A percentile compares a stretch with the other conserved stretches of the same genome.
Conservation (phyloP, 37 sponge, comb jelly and placozoan genomes). For the Spongilla lacustris region DNA sequence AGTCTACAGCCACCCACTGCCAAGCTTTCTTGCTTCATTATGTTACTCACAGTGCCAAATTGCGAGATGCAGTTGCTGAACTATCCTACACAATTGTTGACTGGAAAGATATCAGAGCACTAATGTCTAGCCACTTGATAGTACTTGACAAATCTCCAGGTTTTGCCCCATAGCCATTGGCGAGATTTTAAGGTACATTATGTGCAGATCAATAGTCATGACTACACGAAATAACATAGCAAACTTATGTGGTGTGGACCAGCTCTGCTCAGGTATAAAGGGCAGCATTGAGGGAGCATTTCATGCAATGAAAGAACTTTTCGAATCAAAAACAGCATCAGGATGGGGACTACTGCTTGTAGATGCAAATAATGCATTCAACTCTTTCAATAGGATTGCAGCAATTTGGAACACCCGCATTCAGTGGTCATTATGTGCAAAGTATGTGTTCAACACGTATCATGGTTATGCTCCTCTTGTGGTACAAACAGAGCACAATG, state of each 20-base stretch:
- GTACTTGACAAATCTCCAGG: slow-evolving; percentile 22
- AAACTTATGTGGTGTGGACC: slow-evolving; percentile 23
- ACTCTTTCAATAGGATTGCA: slow-evolving; percentile 13
- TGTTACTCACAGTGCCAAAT: slow-evolving; percentile 20
- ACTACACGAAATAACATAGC: slow-evolving; percentile 25
- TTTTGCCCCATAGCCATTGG: slow-evolving; percentile 28
- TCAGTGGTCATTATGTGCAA: slow-evolving; percentile 32
- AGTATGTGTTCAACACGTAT: slow-evolving; percentile 44
- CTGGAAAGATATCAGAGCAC: slow-evolving; percentile 6
- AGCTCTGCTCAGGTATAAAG: slow-evolving; percentile 28
- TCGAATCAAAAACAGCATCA: slow-evolving; percentile 24
- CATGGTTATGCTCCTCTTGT: slow-evolving; percentile 27
- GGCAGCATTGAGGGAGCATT: slow-evolving; percentile 51
- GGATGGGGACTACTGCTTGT: slow-evolving; percentile 52
- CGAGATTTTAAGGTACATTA: slow-evolving; percentile 15
- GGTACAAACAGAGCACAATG: not conserved
- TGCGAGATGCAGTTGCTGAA: slow-evolving; percentile 28
- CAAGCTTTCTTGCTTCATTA: slow-evolving; percentile 20
- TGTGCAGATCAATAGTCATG: slow-evolving; percentile 15
- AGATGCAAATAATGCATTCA: slow-evolving; percentile 33
- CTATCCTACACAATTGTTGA: slow-evolving; percentile 20
- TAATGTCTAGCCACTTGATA: slow-evolving; percentile 2
- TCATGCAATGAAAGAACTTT: slow-evolving; percentile 40
- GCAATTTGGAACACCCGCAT: slow-evolving; percentile 19
- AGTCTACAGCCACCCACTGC: slow-evolving; percentile 17